Evolutionary conservation across 2,888 invertebrate species (phyloP), one percentile per base, ranked within the genome.

Genomic region (Drosophila merina): DNA sequence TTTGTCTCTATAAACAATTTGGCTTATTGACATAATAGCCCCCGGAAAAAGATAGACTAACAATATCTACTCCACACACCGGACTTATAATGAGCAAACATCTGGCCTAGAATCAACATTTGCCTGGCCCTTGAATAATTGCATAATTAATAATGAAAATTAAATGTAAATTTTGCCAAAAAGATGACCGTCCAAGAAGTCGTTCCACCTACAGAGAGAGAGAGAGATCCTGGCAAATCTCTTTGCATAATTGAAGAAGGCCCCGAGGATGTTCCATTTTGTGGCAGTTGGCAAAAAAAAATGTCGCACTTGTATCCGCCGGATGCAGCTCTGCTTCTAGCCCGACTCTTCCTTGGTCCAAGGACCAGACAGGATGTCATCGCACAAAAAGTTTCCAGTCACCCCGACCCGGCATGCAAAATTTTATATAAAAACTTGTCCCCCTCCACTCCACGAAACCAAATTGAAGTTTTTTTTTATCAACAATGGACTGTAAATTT

Each of bases 11-110:
- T 74, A 78, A 78, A 72, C 79, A 77, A 77, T 82, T 87, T 76
- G 70, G 75, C 83, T 81, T 85, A 82, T 84, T 79, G 85, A 70
- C 87, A 86, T 85, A 86, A 87, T 87, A 72, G 73, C 60, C 68
- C 38, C 33, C 3, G 9, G 57, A 59, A 72, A 68, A 73, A 73
- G 71, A 66, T 63, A 55, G 74, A 72, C 78, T 79, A 75, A 47
- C 56, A 5, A 55, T 7, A 33, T 51, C 31, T 31, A 55, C 6
- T 45, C 36, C 33, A 9, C 14, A 30, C 28, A 8, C 57, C 78
- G 76, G 74, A n/a, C 14, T 9, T 55, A 62, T 77, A 74, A 75
- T 75, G 82, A 71, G 66, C 76, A 76, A 82, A 76, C 76, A 74
- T 73, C 74, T 68, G 75, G 66, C 54, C 54, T 58, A 66, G 64